Base-by-base conservation (phyloP, 2,888 invertebrate genomes). In the Athalia rosae region DNA sequence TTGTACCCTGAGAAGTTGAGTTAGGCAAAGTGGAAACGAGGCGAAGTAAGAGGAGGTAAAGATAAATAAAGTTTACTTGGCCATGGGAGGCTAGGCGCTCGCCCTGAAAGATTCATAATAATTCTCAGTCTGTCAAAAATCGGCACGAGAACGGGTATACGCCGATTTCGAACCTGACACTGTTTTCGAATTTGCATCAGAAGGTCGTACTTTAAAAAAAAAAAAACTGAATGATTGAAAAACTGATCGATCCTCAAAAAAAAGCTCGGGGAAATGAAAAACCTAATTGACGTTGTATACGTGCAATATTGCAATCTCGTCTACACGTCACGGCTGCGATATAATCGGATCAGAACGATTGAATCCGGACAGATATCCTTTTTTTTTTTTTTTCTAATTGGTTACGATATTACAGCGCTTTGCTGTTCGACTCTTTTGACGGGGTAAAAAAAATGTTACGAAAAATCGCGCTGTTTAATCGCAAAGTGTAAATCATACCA, bases 321-420 rank as follows among this genome's bases (percentile, higher is more conserved):
- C 11, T 11, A 4, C n/a, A 41, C 13, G n/a, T 50, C 8, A 28
- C 48, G 9, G n/a, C 11, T 50, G 48, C 45, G 8, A 13, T 45
- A 66, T 66, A 67, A 50, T 48, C 67, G 67, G 67, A 67, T 53
- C 9, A 67, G 28, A 67, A 67, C 67, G 50, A 67, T 67, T 67
- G 28, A 53, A 67, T 67, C n/a, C 28, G 28, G 28, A 28, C 28
- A 28, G 28, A 28, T 28, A 28, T 28, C 28, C 28, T 28, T 28
- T 0, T 28, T 28, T n/a, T n/a, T 28, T 0, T 0, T 28, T 28
- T 28, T 28, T 2, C 28, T 28, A 28, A 28, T 28, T 28, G 2
- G 28, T 28, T 28, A 28, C 28, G 28, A 28, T 28, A 28, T 1
- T 2, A 28, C 28, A 28, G 28, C 28, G 28, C 28, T 28, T 28